These are phyloP conservation scores for Talpa occidentalis DNA, from an alignment of 2,113 vertebrate species.

Conservation along the genomic window DNA sequence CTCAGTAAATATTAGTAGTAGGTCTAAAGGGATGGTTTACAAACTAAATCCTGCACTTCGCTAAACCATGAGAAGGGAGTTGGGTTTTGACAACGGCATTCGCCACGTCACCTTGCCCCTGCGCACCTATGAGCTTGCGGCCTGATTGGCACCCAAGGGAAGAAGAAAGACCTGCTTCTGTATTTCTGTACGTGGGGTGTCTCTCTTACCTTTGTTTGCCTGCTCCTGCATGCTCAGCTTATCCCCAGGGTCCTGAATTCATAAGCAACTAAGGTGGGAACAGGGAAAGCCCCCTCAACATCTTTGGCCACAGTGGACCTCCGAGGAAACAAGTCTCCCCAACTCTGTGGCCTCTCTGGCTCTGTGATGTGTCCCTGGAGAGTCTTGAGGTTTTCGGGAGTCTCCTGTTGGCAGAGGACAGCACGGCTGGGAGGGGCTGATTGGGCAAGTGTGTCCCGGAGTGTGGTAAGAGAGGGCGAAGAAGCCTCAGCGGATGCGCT, in stretches of 20 bases:
- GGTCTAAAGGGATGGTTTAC: neutral
- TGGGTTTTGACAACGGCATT: neutral
- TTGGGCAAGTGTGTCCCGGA: neutral
- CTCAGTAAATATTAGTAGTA: neutral
- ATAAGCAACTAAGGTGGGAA: neutral
- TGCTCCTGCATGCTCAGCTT: neutral
- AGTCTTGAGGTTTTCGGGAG: neutral
- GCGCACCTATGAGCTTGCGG: neutral
- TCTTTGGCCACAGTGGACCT: neutral
- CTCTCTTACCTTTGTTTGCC: neutral
- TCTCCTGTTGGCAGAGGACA: neutral
- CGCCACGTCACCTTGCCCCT: rapidly evolving
- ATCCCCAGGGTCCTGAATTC: rapidly evolving
- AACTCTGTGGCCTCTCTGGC: neutral
- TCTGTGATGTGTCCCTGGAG: neutral
- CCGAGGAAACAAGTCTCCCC: neutral
- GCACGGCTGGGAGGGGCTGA: neutral
- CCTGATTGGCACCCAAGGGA: neutral
- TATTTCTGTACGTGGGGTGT: no score
- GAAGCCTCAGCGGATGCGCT: neutral
- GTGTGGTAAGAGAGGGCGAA: neutral
- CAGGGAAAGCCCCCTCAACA: no score
- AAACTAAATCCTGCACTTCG: neutral
- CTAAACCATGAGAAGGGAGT: no score
- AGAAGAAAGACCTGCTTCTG: rapidly evolving